Base-by-base conservation (phyloP, 2,888 invertebrate species). In the Dryomyza anilis region DNA sequence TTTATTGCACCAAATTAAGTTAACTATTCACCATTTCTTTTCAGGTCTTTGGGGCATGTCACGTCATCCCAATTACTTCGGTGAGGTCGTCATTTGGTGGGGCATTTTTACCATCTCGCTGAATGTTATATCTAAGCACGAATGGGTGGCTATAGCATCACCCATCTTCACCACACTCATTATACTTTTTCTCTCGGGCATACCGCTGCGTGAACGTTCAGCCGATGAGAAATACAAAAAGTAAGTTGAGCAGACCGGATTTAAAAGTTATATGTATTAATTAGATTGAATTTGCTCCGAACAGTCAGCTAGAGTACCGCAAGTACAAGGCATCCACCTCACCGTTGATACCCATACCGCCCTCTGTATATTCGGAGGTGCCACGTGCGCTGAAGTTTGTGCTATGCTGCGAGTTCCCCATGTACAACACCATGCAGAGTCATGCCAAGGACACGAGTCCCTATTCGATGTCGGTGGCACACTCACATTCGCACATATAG, bases 81-180 rank as follows among this genome's bases (percentile, higher is more conserved):
- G 96, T 0, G 96, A 96, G 85, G 93, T 96, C 12, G 87, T 94
- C 0, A 86, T 96, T 16, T 95, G 96, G 96, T 93, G 95, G 92
- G 95, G 96, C 3, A 91, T 96, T 74, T 96, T 96, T 79, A 89
- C 93, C 59, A 92, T 95, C 81, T 93, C 95, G 0, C 82, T 95
- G 36, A 94, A 94, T 79, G 92, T 95, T 19, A 89, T 96, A 73
- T 89, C 91, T 75, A 93, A 94, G 19, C 85, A 89, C 33, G 94
- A 96, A 84, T 95, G 94, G 92, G 86, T 94, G 27, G 94, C 92
- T 10, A 79, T 79, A 72, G 86, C 94, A 73, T 95, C 94, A 16
- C 95, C 95, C 6, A 84, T 95, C 65, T 96, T 96, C 82, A 95
- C 93, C 23, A 91, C 91, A 16, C 84, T 92, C 71, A 95, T 95